Percentiles rank a stretch among this genome's conserved stretches.
These are phyloP conservation scores for Phacellophora camtschatica DNA, from an alignment of 30 jellyfish, hydroid and myxozoan genomes.

Conservation along the genomic window DNA sequence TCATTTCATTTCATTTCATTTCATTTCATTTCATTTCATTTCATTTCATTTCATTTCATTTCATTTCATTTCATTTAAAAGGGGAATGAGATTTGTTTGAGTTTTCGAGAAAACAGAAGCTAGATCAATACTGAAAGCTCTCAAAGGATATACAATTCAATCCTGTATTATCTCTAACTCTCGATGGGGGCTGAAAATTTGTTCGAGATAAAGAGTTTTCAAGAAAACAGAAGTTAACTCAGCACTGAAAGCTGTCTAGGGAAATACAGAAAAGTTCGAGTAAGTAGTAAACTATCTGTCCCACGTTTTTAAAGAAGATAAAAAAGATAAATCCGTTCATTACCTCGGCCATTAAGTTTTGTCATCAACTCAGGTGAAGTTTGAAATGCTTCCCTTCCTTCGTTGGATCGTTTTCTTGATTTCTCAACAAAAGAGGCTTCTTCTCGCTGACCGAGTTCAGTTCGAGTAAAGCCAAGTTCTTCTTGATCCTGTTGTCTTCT, in stretches of 20 bases:
- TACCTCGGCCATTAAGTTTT: conserved; percentile 17
- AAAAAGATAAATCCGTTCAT: background rate
- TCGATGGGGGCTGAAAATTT: too few relatives aligned
- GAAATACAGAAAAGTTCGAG: too few relatives aligned
- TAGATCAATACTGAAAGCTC: too few relatives aligned
- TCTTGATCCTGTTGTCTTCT: conserved; percentile 75
- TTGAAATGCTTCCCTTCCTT: background rate
- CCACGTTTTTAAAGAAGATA: background rate
- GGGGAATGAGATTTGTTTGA: too few relatives aligned
- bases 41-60: background rate
- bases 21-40: background rate
- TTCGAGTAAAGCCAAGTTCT: conserved; percentile 53
- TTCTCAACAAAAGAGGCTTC: background rate
- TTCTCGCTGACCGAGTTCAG: conserved; percentile 16
- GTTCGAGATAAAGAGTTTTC: too few relatives aligned
- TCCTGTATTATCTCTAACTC: too few relatives aligned
- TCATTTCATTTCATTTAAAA: background rate
- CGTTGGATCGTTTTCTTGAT: conserved; percentile 21
- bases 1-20: background rate
- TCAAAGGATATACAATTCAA: too few relatives aligned
- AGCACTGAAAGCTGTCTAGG: too few relatives aligned
- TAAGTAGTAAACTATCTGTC: background rate
- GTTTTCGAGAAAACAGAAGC: too few relatives aligned
- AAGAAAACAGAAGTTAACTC: too few relatives aligned
- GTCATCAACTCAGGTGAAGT: conserved; percentile 7